Percentiles rank a stretch among this genome's conserved stretches.
Evolutionary conservation across 2,113 vertebrate species (phyloP).

Genomic region (Lutjanus erythropterus): DNA sequence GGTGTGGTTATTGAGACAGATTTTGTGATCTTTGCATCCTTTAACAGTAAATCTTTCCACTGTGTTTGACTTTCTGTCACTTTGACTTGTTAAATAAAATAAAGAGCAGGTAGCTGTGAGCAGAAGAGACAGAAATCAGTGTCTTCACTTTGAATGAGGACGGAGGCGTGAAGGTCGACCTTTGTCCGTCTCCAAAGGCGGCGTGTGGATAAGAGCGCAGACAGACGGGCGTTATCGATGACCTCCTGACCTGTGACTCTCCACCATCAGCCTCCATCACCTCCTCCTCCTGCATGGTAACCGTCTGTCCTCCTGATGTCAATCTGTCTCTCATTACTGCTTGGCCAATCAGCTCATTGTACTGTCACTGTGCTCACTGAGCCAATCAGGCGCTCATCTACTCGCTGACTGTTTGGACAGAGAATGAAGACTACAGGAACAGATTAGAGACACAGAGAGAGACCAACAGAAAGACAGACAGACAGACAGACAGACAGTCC

Average conservation of each 20-base stretch:
- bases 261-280: too few relatives aligned
- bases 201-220: background rate
- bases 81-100: too few relatives aligned
- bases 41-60: too few relatives aligned
- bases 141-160: background rate
- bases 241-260: slow-evolving; percentile 42
- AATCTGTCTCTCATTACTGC: slow-evolving; percentile 39
- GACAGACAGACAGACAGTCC: too few relatives aligned
- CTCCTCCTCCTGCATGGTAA: background rate
- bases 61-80: too few relatives aligned
- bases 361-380: background rate
- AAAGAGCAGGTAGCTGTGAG: too few relatives aligned
- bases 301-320: background rate
- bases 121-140: too few relatives aligned
- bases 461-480: background rate
- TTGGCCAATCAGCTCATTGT: slow-evolving; percentile 18
- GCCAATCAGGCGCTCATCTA: slow-evolving; percentile 32
- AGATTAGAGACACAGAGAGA: slow-evolving; percentile 10
- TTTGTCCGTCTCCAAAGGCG: slow-evolving; percentile 16
- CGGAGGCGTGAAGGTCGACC: slow-evolving; percentile 14
- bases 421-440: slow-evolving; percentile 12
- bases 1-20: too few relatives aligned
- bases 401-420: background rate
- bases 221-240: slow-evolving; percentile 26
- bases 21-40: too few relatives aligned